Conservation (phyloP, 2,113 vertebrate species). For the Callospermophilus lateralis region DNA sequence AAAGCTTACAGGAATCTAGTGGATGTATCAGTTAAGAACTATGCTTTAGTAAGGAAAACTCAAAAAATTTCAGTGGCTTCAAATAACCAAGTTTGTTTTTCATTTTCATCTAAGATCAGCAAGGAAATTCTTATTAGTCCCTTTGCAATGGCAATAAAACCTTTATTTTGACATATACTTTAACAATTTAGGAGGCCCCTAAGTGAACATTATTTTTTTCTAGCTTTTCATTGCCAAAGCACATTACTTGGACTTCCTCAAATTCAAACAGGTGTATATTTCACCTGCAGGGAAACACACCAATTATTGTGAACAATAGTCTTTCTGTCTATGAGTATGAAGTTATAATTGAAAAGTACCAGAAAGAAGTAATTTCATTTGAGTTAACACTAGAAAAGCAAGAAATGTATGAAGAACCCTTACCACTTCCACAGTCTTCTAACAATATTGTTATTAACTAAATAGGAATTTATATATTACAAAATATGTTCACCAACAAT, state of each 20-base stretch:
- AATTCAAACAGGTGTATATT: not conserved
- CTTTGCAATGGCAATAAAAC: not conserved
- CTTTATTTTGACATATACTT: not conserved
- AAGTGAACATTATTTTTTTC: not conserved
- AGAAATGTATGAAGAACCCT: not conserved
- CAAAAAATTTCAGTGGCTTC: not conserved
- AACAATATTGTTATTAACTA: not conserved
- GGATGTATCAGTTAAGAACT: not conserved
- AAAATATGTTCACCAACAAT: not conserved
- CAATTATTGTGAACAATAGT: not conserved
- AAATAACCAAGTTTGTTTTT: not conserved
- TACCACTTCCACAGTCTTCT: not conserved
- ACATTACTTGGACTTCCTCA: not conserved
- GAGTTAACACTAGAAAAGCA: not conserved
- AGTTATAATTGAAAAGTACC: not conserved
- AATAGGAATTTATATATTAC: not conserved
- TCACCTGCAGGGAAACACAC: not conserved
- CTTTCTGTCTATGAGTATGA: not conserved
- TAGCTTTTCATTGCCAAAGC: not conserved
- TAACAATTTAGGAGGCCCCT: not conserved
- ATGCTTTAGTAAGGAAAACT: not conserved
- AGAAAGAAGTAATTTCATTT: not conserved
- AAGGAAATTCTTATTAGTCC: not conserved
- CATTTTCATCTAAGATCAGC: not conserved
- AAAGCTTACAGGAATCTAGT: not conserved